phyloP scores from a whole-genome alignment of 2,113 vertebrate genomes.

The Neogobius melanostomus region DNA sequence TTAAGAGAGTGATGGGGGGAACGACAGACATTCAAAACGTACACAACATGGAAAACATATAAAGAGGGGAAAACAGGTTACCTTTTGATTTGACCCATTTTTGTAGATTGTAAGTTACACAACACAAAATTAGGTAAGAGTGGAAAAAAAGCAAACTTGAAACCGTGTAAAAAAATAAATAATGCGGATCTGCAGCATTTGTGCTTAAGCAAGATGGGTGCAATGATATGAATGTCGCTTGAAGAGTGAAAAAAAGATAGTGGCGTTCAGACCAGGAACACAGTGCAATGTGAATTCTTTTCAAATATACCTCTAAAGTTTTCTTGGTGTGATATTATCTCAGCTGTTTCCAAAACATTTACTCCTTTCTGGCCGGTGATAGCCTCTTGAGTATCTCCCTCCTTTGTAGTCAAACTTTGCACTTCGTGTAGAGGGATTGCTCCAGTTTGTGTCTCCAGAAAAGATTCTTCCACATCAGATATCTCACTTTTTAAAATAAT shows the following conservation, averaged over 20 bases:
- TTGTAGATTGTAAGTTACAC: slow-evolving; percentile 1
- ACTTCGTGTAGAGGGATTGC: slow-evolving; percentile 2
- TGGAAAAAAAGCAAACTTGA: not conserved
- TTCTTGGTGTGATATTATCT: slow-evolving; percentile 22
- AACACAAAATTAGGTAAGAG: slow-evolving; percentile 4
- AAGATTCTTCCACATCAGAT: not conserved
- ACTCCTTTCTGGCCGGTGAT: slow-evolving; percentile 12
- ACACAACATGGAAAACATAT: slow-evolving; percentile 2
- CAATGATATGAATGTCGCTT: slow-evolving; percentile 39
- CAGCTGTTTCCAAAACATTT: slow-evolving; percentile 32
- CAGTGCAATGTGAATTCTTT: slow-evolving; percentile 44
- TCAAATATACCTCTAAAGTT: slow-evolving; percentile 56
- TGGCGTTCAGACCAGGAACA: slow-evolving; percentile 52
- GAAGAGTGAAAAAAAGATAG: slow-evolving; percentile 18
- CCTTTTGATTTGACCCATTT: not conserved
- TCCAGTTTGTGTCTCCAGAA: slow-evolving; percentile 10
- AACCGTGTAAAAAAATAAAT: slow-evolving; percentile 6
- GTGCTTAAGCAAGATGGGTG: slow-evolving; percentile 56
- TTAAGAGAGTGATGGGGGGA: slow-evolving; percentile 13
- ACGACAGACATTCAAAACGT: slow-evolving; percentile 15
- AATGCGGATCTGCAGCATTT: slow-evolving; percentile 22
- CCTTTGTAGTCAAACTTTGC: slow-evolving; percentile 6
- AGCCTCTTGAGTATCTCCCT: slow-evolving; percentile 11
- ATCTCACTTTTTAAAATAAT: not conserved
- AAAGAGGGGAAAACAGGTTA: not conserved